Evolutionary conservation across 1,140 invertebrate species (phyloP).

Genomic region (Neomicropteryx cornuta): DNA sequence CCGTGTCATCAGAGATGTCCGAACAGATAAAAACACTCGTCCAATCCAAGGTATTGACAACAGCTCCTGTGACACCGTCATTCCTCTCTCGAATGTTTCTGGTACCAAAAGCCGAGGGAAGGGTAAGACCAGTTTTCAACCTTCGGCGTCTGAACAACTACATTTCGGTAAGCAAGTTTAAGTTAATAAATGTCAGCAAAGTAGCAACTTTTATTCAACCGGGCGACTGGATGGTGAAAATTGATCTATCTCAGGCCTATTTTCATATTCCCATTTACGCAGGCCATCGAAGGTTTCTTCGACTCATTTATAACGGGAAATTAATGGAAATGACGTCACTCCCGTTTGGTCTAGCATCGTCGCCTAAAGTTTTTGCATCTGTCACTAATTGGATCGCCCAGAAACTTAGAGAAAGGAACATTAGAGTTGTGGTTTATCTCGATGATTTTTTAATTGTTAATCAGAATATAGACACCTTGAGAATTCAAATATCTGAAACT

Average conservation of each 20-base stretch:
- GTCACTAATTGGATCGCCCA: constrained; percentile 11
- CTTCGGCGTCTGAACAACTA: constrained; percentile 5
- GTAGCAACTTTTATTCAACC: constrained; percentile 7
- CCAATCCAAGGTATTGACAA: too few species aligned
- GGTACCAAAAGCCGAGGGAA: constrained; percentile 6
- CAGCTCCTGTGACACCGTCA: too few species aligned
- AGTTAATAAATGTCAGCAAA: constrained; percentile 6
- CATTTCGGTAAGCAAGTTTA: constrained; percentile 5
- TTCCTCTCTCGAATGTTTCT: constrained; percentile 5
- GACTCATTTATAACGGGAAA: constrained; percentile 10
- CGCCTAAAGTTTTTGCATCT: constrained; percentile 7
- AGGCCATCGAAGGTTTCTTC: constrained; percentile 9
- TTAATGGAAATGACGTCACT: constrained; percentile 13
- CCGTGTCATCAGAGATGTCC: too few species aligned
- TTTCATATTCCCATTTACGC: constrained; percentile 22
- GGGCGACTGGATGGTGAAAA: constrained; percentile 14
- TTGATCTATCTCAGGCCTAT: constrained; percentile 16
- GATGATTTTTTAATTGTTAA: constrained; percentile 8
- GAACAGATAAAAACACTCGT: too few species aligned
- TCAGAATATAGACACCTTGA: constrained; percentile 4
- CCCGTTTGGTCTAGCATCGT: constrained; percentile 12
- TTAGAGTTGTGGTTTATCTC: constrained; percentile 12
- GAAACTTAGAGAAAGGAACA: constrained; percentile 7
- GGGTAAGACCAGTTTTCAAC: constrained; percentile 5
- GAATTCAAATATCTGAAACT: constrained; percentile 4